A percentile compares a stretch with the other conserved stretches of the same genome.
These are phyloP conservation scores for Trididemnum nubilum DNA, from an alignment of 23 tunicate species.

Conservation along the genomic window DNA sequence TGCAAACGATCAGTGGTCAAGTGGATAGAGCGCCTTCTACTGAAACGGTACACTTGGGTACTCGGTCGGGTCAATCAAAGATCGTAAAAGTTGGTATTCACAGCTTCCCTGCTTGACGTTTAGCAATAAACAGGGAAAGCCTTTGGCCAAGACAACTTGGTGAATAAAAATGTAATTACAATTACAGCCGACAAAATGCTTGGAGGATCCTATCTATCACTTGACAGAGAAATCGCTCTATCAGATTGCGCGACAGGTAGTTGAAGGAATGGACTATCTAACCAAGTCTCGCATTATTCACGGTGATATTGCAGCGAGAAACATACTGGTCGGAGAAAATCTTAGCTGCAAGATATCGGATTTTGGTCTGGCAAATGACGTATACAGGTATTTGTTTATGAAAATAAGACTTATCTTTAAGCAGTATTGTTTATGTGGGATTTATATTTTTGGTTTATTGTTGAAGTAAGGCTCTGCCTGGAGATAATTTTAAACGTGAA, in stretches of 20 bases:
- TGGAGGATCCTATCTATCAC: slow-evolving; percentile 65
- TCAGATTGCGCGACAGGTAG: slow-evolving; percentile 68
- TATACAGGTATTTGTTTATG: slow-evolving; percentile 58
- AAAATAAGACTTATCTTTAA: neutral
- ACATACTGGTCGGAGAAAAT: slow-evolving; percentile 74
- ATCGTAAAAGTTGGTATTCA: no score
- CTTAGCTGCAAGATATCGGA: slow-evolving; percentile 77
- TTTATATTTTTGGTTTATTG: neutral
- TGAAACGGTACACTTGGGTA: no score
- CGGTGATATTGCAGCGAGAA: slow-evolving; percentile 88
- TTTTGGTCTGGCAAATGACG: slow-evolving; percentile 84
- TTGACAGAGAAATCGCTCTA: slow-evolving; percentile 64
- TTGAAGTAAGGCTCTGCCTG: no score
- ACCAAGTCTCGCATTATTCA: slow-evolving; percentile 72
- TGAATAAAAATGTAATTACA: no score
- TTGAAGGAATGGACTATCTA: slow-evolving; percentile 69
- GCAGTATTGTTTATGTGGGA: neutral
- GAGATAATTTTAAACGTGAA: no score
- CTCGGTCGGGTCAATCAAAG: no score
- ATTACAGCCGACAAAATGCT: slow-evolving; percentile 62
- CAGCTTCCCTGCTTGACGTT: no score
- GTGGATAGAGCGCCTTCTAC: no score
- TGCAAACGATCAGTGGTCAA: no score
- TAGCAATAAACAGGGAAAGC: no score
- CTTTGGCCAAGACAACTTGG: no score